These are phyloP conservation scores for Candoia aspera DNA, from an alignment of 2,113 vertebrate genomes.

Conservation along the genomic window DNA sequence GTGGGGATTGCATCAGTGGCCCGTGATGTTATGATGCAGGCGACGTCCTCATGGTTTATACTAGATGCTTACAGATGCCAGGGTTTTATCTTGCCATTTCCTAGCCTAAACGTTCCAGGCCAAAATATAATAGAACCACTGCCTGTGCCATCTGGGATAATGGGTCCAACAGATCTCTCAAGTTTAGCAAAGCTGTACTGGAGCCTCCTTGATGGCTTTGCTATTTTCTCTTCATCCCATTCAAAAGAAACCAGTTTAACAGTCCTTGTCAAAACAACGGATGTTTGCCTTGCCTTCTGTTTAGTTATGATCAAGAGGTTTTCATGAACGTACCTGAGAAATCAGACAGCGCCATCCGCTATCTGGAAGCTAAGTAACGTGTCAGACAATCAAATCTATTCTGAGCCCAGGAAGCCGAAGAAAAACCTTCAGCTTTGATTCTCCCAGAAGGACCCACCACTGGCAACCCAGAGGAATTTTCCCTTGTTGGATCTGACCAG, in stretches of 20 bases:
- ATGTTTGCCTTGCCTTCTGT: slow-evolving; percentile 15
- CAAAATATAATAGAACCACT: background rate
- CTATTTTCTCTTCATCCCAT: background rate
- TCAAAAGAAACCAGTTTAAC: background rate
- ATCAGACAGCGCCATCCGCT: background rate
- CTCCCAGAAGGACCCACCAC: background rate
- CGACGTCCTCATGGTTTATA: background rate
- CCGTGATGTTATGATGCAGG: no score
- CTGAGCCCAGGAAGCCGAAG: background rate
- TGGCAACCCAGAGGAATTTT: background rate
- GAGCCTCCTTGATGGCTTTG: background rate
- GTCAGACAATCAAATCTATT: background rate
- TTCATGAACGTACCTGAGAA: background rate
- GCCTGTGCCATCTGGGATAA: no score
- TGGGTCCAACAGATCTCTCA: no score
- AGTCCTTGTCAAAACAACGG: background rate
- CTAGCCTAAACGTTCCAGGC: background rate
- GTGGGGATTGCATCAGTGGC: no score
- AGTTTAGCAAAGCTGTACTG: no score
- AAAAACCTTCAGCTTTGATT: background rate
- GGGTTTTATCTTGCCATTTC: background rate
- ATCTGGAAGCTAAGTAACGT: slow-evolving; percentile 8
- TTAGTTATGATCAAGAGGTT: slow-evolving; percentile 16
- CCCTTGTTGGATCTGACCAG: background rate
- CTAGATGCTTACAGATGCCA: background rate